A percentile compares a stretch with the other conserved stretches of the same genome.
phyloP scores from a whole-genome alignment of 2,797 vertebrate genomes.

The Cyclura pinguis region DNA sequence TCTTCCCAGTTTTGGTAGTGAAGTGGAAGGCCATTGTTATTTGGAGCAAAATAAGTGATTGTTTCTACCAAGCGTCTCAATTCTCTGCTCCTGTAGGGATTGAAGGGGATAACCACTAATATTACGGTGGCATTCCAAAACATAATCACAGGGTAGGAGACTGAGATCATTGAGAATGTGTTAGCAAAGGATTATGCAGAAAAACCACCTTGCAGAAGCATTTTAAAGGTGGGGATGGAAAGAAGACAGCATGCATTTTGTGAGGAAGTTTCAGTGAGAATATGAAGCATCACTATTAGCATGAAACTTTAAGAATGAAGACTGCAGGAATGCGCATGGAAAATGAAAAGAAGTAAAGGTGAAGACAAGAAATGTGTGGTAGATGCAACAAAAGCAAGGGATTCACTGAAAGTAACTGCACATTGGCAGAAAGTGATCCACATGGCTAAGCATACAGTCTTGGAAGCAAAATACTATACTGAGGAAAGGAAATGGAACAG shows the following conservation, averaged over 20 bases:
- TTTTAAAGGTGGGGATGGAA: neutral
- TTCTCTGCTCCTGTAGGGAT: neutral
- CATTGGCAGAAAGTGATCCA: neutral
- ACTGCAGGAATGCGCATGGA: neutral
- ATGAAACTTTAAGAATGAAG: slow-evolving; percentile 1
- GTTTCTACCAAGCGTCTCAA: neutral
- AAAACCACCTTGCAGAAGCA: neutral
- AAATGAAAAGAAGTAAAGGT: neutral
- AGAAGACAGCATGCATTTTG: neutral
- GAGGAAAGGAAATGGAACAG: neutral
- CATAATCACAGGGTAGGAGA: neutral
- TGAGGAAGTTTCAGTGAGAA: neutral
- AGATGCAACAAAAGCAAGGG: neutral
- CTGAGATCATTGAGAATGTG: neutral
- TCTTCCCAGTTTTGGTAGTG: neutral
- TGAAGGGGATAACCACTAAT: neutral
- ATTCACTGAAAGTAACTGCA: neutral
- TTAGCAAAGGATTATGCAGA: slow-evolving; percentile 14
- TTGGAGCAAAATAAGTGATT: neutral
- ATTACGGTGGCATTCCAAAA: slow-evolving; percentile 10
- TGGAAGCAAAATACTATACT: neutral
- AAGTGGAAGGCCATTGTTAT: neutral
- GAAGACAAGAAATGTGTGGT: neutral
- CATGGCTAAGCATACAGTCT: neutral
- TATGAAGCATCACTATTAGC: neutral